phyloP scores from a whole-genome alignment of 2,888 invertebrate species.

The Trissonchulus sp. region DNA sequence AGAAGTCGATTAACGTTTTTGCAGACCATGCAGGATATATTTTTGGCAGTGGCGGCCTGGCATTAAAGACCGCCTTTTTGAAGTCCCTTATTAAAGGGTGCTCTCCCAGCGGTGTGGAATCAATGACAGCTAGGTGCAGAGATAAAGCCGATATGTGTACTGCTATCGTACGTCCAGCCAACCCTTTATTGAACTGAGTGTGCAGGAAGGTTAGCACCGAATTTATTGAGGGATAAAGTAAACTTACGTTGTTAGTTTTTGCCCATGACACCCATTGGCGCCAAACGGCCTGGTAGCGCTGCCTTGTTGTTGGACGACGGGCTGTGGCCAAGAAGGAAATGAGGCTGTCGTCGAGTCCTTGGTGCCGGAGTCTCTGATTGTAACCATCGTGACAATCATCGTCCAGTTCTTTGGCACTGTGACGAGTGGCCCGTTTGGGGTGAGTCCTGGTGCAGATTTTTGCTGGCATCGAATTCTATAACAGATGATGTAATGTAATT shows the following conservation, averaged over 20 bases:
- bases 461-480: background rate
- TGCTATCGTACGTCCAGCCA: background rate
- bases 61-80: background rate
- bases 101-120: background rate
- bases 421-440: too few relatives aligned
- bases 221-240: background rate
- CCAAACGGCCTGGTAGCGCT: background rate
- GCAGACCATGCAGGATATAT: background rate
- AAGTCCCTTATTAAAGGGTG: background rate
- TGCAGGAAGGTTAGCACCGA: background rate
- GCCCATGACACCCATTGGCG: background rate
- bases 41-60: background rate
- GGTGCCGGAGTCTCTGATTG: too few relatives aligned
- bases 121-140: background rate
- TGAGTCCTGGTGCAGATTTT: background rate
- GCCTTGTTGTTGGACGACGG: too few relatives aligned
- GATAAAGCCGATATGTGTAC: background rate
- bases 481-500: too few relatives aligned
- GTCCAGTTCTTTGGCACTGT: too few relatives aligned
- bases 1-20: too few relatives aligned
- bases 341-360: too few relatives aligned
- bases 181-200: background rate
- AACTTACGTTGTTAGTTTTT: background rate
- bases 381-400: background rate
- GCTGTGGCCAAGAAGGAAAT: too few relatives aligned